Base-by-base conservation (phyloP, 2,888 invertebrate genomes). In the Cheilosia pagana region DNA sequence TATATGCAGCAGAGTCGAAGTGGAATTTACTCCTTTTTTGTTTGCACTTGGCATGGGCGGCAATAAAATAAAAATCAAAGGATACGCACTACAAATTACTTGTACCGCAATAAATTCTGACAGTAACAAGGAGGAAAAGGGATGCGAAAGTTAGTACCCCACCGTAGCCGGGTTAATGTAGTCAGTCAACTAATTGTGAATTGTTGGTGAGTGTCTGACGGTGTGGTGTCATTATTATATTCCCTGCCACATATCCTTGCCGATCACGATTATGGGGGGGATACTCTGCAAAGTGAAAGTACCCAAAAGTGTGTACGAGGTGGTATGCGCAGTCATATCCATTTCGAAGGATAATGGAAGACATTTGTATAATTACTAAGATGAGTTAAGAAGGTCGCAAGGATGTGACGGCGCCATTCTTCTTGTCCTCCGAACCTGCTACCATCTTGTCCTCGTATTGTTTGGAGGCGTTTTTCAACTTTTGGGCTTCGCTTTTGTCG, bases 51-150 rank as follows among this genome's bases (percentile, higher is more conserved):
- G 23, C 23, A 6, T 23, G 19, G 45, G 8, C 59, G 43, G 25
- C 55, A 72, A 72, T 82, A 57, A 67, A 82, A 82, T 82, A 67
- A 83, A 74, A 82, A 83, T 78, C 70, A 70, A 60, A 79, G 79
- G 83, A 85, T 79, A 78, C 79, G 70, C 74, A 79, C 75, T 75
- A 85, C 78, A 79, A 85, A 85, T 85, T 79, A 67, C 59, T 65
- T 79, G 57, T 53, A 48, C 79, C 79, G 52, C 65, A 65, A 79
- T 60, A 77, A 43, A 68, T 63, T 74, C 23, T 45, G 52, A 50
- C 41, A 31, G 43, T 62, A 48, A 39, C 16, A 41, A 16, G 53
- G 2, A 1, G 12, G 28, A 5, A 25, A 41, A 48, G 39, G 41
- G 53, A 50, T 60, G 1, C 12, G n/a, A 48, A 5, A 39, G 6